Percentiles rank a stretch among this genome's conserved stretches.
phyloP scores from a whole-genome alignment of 2,797 vertebrate genomes.

The Lepilemur ruficaudatus region DNA sequence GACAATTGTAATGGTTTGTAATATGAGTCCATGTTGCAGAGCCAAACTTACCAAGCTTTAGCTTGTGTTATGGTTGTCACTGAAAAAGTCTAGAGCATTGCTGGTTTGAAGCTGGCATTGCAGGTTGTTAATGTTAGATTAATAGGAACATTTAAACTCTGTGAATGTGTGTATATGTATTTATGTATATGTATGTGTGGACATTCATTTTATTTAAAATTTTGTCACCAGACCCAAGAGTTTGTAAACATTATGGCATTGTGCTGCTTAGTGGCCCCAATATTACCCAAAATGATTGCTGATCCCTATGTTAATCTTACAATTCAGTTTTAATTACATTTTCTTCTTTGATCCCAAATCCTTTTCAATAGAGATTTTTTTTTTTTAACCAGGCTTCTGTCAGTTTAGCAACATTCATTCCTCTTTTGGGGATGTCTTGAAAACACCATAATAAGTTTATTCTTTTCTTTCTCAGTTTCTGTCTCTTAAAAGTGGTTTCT shows the following conservation, averaged over 20 bases:
- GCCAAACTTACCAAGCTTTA: not conserved
- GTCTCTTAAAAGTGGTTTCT: slow-evolving; percentile 62
- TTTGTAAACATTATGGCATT: not conserved
- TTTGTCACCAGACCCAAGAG: not conserved
- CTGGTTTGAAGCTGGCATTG: not conserved
- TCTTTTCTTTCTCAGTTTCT: slow-evolving; percentile 57
- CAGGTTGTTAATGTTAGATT: not conserved
- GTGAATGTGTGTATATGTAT: not conserved
- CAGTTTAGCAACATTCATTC: slow-evolving; percentile 27
- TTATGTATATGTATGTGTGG: not conserved
- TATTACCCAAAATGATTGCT: not conserved
- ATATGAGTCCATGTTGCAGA: not conserved
- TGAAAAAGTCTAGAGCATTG: not conserved
- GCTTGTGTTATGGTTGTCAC: not conserved
- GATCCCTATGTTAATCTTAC: not conserved
- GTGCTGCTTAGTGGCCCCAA: not conserved
- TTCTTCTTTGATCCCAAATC: slow-evolving; percentile 30
- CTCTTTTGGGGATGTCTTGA: slow-evolving; percentile 41
- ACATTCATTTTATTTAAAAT: not conserved
- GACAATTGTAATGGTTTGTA: not conserved
- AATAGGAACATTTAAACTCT: not conserved
- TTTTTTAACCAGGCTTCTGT: not conserved
- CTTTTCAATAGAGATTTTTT: not conserved
- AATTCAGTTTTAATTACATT: slow-evolving; percentile 32
- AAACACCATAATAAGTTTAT: slow-evolving; percentile 53